Evolutionary conservation across 2,797 vertebrate species (phyloP).

Genomic region (Notoglanidium macrostoma): DNA sequence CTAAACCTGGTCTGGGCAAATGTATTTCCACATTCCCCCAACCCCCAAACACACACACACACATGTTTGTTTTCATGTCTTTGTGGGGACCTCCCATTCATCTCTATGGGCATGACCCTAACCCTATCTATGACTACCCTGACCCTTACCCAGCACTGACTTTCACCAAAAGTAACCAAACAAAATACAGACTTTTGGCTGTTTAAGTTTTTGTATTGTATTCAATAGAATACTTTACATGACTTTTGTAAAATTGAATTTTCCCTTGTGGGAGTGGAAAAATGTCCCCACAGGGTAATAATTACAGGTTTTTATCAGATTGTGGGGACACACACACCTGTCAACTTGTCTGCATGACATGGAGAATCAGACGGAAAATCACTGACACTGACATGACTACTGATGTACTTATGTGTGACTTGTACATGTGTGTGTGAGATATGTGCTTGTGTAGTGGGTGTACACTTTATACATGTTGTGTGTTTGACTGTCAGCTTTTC

Average conservation of each 20-base stretch:
- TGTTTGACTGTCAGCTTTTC: not conserved
- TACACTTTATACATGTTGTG: not conserved
- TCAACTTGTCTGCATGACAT: not conserved
- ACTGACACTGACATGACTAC: not conserved
- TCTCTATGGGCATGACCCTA: too few relatives aligned
- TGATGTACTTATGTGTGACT: slow-evolving; percentile 2
- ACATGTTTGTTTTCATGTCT: not conserved
- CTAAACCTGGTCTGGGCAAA: slow-evolving; percentile 55
- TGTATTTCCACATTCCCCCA: slow-evolving; percentile 53
- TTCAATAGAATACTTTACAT: too few relatives aligned
- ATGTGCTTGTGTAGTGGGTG: slow-evolving; percentile 10
- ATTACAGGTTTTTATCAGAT: too few relatives aligned
- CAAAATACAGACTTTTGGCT: too few relatives aligned
- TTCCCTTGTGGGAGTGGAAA: too few relatives aligned
- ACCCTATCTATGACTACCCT: too few relatives aligned
- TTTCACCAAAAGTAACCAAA: too few relatives aligned
- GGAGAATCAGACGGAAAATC: not conserved
- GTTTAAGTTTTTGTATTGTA: too few relatives aligned
- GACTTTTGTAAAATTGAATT: too few relatives aligned
- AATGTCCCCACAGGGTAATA: too few relatives aligned
- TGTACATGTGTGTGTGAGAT: slow-evolving; percentile 13
- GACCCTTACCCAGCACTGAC: too few relatives aligned
- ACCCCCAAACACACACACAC: slow-evolving; percentile 12
- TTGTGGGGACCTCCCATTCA: too few relatives aligned
- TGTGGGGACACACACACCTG: slow-evolving; percentile 1